Percentiles rank a stretch among this genome's conserved stretches.
Conservation (phyloP, 2,797 vertebrate species). For the Lutra lutra region DNA sequence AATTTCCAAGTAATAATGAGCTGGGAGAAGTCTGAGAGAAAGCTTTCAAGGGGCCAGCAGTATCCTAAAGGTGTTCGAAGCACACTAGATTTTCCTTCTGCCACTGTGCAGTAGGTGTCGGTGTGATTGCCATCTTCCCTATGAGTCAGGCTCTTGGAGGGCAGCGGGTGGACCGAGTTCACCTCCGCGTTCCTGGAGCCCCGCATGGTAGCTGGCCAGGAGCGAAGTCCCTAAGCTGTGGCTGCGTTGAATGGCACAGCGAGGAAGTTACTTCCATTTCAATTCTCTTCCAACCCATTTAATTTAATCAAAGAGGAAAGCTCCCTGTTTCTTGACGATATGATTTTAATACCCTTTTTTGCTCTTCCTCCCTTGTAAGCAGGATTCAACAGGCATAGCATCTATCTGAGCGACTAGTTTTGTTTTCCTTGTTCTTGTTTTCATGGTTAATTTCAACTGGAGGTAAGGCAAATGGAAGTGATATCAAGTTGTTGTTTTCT, state of each 20-base stretch:
- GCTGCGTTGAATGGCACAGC: not conserved
- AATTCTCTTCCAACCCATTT: not conserved
- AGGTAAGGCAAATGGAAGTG: not conserved
- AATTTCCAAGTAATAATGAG: not conserved
- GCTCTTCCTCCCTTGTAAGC: not conserved
- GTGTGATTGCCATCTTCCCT: not conserved
- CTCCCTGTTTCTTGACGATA: not conserved
- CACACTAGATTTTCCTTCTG: not conserved
- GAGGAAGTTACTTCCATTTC: not conserved
- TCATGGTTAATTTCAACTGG: not conserved
- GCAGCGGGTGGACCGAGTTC: not conserved
- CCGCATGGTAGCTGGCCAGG: not conserved
- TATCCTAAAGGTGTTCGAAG: not conserved
- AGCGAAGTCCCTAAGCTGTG: not conserved
- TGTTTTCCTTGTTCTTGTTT: not conserved
- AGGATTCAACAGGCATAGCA: not conserved
- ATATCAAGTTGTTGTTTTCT: not conserved
- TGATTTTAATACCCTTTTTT: not conserved
- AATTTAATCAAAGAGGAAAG: conserved; percentile 9
- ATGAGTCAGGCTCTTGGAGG: not conserved
- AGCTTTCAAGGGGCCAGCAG: not conserved
- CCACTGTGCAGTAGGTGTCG: accelerated
- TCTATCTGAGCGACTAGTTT: conserved; percentile 7
- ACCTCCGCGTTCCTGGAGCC: not conserved
- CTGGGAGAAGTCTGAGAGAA: not conserved